Conservation (phyloP, 1,140 invertebrate genomes). For the Schmidtea mediterranea region DNA sequence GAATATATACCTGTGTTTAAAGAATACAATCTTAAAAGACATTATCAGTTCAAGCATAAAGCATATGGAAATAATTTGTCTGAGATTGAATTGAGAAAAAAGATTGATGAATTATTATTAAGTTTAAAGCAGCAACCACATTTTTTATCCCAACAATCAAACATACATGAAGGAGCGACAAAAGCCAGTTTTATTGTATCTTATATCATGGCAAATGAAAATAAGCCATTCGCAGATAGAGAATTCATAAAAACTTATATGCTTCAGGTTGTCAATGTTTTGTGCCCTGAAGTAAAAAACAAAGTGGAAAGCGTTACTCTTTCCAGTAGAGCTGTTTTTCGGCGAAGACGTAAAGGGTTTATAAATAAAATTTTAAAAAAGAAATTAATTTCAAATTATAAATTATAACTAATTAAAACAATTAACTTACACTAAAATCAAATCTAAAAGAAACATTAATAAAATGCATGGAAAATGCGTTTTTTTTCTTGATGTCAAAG, state of each 20-base stretch:
- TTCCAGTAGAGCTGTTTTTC: constrained; percentile 7
- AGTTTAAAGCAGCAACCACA: constrained; percentile 1
- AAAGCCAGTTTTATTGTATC: constrained; percentile 13
- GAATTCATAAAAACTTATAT: constrained; percentile 18
- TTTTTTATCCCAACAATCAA: constrained; percentile 1
- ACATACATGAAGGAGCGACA: constrained; percentile 9
- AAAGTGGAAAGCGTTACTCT: constrained; percentile 9
- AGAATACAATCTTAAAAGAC: constrained; percentile 16
- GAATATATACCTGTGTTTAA: constrained; percentile 15
- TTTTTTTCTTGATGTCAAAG: no score
- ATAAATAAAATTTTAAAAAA: no score
- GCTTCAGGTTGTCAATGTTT: constrained; percentile 16
- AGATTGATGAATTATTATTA: constrained; percentile 3
- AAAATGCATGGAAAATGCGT: no score
- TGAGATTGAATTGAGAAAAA: not conserved
- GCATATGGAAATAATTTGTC: constrained; percentile 5
- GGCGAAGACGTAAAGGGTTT: no score
- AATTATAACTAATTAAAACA: no score
- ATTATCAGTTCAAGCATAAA: constrained; percentile 12
- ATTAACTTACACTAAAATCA: no score
- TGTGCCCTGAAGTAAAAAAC: constrained; percentile 13
- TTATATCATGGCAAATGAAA: constrained; percentile 13
- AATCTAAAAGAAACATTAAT: no score
- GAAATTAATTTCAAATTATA: no score
- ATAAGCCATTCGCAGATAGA: constrained; percentile 17